Evolutionary conservation across 2,797 vertebrate species (phyloP).

Genomic region (Neomorphus geoffroyi): DNA sequence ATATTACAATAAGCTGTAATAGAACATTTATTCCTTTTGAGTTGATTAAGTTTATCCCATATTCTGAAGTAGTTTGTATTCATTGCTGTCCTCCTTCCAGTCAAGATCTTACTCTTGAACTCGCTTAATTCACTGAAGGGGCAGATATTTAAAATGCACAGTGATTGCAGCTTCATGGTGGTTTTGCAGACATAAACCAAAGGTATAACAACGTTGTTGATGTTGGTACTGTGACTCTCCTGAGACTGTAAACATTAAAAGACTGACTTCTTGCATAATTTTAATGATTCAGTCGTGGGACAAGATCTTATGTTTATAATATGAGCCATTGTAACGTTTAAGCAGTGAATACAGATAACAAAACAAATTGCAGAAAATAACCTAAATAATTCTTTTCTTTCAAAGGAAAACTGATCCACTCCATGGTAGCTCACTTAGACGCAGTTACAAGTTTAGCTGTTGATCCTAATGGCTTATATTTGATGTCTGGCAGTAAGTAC

Average conservation of each 20-base stretch:
- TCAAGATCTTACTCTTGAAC: background rate
- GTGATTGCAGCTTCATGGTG: background rate
- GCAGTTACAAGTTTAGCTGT: constrained; percentile 97
- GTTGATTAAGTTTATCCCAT: background rate
- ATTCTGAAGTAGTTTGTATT: background rate
- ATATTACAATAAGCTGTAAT: background rate
- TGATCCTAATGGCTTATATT: constrained; percentile 96
- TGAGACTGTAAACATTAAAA: background rate
- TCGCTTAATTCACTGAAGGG: background rate
- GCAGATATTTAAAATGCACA: background rate
- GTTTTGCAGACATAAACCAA: background rate
- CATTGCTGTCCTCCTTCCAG: background rate
- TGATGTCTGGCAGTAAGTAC: constrained; percentile 99
- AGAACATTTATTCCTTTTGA: background rate
- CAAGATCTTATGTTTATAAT: background rate
- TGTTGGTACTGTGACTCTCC: background rate
- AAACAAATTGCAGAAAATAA: constrained; percentile 28
- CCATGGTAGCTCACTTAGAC: constrained; percentile 97
- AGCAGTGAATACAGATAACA: background rate
- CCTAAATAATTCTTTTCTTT: constrained; percentile 35
- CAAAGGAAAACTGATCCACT: constrained; percentile 93
- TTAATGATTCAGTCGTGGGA: background rate
- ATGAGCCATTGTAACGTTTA: background rate
- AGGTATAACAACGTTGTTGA: background rate
- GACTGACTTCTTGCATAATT: background rate